phyloP scores from a whole-genome alignment of 2,797 vertebrate genomes.

The Ceryle rudis region DNA sequence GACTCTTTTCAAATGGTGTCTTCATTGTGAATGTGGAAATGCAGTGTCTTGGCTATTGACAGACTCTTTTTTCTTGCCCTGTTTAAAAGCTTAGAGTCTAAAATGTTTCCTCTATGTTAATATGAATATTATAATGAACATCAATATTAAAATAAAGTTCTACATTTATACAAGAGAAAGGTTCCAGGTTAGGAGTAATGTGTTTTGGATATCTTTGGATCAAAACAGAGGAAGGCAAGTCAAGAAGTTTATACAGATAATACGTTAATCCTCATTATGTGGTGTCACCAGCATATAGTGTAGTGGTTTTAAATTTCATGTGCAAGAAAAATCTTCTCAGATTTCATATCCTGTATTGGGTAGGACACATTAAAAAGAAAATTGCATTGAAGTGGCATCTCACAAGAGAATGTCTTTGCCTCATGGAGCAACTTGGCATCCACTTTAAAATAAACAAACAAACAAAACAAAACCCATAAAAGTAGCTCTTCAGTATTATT shows the following conservation, averaged over 20 bases:
- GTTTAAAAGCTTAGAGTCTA: neutral
- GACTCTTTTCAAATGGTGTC: neutral
- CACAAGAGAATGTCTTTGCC: neutral
- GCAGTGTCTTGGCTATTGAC: neutral
- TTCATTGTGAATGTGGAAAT: neutral
- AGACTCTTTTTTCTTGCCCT: neutral
- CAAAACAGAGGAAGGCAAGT: neutral
- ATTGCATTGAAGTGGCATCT: neutral
- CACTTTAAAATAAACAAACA: neutral
- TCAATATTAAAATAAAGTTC: neutral
- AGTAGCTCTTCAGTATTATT: neutral
- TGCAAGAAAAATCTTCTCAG: neutral
- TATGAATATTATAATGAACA: neutral
- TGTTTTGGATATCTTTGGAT: neutral
- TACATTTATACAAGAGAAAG: accelerated
- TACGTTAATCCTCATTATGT: neutral
- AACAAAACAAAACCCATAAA: neutral
- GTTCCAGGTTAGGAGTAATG: neutral
- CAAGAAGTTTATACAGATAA: neutral
- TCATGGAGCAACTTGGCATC: neutral
- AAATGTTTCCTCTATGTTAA: neutral
- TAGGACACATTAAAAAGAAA: neutral
- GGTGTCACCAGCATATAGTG: neutral
- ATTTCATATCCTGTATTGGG: neutral
- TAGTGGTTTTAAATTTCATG: neutral